Base-by-base conservation (phyloP, 30 jellyfish, hydroid and myxozoan genomes). In the Turritopsis dohrnii region DNA sequence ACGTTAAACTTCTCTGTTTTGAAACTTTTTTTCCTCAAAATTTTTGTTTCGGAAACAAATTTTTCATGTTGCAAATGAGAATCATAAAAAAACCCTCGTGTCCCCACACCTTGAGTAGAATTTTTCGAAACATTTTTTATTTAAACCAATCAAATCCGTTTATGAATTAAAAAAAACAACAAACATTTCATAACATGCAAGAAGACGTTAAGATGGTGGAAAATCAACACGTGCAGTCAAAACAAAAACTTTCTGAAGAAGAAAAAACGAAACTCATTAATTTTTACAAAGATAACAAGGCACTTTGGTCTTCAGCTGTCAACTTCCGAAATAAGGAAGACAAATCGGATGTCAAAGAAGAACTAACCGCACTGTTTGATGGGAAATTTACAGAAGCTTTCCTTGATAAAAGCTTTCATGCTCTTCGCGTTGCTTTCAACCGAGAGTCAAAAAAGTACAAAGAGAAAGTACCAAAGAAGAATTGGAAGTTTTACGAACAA, bases 301-400 rank as follows among this genome's bases (percentile, higher is more conserved):
- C 83, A 74, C 83, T 74, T 19, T 74, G 83, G 83, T 74, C 83
- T 26, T 74, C 83, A 74, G 83, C 8, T 20, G 85, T 79, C 85
- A 31, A 75, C 66, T 75, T 26, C 41, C 18, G 66, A 72, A 75
- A 22, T 0, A 75, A 75, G 75, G 83, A 75, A 18, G 83, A 75
- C 74, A 75, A 75, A 75, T 75, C 77, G 18, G 83, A 22, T 8
- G 83, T 75, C 9, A 75, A 75, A 30, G 83, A 75, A 75, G 83
- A 74, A 21, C n/a, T 74, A 29, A 21, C 60, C 83, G 17, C 18
- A 30, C 66, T 75, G 9, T 75, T 75, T 75, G 83, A 75, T 75
- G 77, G 75, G 22, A 75, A 28, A 75, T 1, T 5, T 22, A 75
- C 60, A 75, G 83, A 75, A 30, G 41, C 83, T 75, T 75, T 26